Conservation (phyloP, 2,113 vertebrate genomes). For the Bucco capensis region DNA sequence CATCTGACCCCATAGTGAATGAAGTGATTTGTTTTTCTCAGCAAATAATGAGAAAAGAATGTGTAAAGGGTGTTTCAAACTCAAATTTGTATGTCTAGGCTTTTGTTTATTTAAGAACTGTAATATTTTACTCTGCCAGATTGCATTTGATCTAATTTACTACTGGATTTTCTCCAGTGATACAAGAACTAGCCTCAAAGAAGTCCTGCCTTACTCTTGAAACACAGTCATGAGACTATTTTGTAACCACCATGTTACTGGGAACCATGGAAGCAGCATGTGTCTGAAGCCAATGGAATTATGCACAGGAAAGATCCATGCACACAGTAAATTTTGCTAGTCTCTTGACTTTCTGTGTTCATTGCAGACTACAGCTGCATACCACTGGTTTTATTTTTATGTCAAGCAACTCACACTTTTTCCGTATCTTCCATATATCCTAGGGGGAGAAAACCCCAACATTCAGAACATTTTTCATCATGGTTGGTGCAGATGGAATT, state of each 20-base stretch:
- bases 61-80: background rate
- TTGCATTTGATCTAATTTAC: background rate
- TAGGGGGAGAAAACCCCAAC: background rate
- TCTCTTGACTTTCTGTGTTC: background rate
- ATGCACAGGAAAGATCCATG: background rate
- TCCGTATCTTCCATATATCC: background rate
- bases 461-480: background rate
- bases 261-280: background rate
- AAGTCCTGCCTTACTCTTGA: background rate
- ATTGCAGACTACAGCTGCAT: background rate
- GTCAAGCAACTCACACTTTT: background rate
- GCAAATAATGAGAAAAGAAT: background rate
- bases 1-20: background rate
- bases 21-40: constrained; percentile 12
- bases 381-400: background rate
- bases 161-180: constrained; percentile 31
- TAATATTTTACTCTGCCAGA: background rate
- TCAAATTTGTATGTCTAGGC: background rate
- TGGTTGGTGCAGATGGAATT: background rate
- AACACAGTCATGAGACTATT: background rate
- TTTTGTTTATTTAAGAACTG: constrained; percentile 18
- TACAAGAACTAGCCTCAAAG: background rate
- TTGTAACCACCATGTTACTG: background rate
- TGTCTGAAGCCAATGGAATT: background rate
- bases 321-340: background rate